Percentiles rank a stretch among this genome's conserved stretches.
phyloP scores from a whole-genome alignment of 2,797 vertebrate genomes.

The Acanthornis magna region DNA sequence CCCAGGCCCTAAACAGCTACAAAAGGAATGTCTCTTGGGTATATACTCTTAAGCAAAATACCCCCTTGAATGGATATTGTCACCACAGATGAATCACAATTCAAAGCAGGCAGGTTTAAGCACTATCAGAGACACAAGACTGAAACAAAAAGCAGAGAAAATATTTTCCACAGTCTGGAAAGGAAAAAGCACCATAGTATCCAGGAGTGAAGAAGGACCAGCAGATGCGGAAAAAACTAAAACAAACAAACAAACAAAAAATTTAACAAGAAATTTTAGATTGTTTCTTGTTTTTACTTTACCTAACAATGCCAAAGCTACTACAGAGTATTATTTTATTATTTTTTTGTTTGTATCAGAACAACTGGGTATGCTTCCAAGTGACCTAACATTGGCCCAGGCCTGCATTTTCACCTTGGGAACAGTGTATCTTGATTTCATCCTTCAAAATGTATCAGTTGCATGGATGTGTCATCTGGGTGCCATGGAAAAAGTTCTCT shows the following conservation, averaged over 20 bases:
- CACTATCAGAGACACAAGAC: neutral
- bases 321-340: neutral
- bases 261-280: neutral
- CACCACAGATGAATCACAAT: neutral
- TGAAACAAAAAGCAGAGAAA: neutral
- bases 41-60: neutral
- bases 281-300: neutral
- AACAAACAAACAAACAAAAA: neutral
- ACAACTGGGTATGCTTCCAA: neutral
- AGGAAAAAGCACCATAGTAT: neutral
- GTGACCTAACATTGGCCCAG: neutral
- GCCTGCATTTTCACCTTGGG: neutral
- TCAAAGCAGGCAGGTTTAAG: neutral
- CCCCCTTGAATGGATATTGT: neutral
- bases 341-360: neutral
- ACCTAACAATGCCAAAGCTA: neutral
- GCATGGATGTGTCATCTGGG: too few relatives aligned
- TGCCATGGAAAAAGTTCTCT: neutral
- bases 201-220: neutral
- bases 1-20: neutral
- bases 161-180: neutral
- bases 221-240: fast-evolving
- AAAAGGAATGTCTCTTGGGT: neutral
- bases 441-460: neutral
- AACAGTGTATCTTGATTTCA: neutral